Conservation (phyloP, 1,140 invertebrate genomes). For the Lepidurus apus region DNA sequence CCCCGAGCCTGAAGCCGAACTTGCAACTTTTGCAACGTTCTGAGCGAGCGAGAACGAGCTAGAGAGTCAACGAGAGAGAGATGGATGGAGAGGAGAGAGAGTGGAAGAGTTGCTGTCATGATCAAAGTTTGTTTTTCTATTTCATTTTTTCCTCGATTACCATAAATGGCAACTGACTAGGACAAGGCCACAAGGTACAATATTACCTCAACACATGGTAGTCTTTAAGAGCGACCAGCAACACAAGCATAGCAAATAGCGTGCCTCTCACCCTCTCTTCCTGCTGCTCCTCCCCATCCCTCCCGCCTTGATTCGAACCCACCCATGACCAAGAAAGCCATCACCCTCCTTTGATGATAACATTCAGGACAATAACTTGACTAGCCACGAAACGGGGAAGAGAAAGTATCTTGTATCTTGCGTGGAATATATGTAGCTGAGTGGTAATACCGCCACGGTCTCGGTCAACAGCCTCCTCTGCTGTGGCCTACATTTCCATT, state of each 20-base stretch:
- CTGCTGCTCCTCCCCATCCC: not conserved
- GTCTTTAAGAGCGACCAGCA: not conserved
- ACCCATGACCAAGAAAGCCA: not conserved
- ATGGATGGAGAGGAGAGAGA: too few relatives aligned
- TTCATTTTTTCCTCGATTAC: not conserved
- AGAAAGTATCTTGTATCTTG: not conserved
- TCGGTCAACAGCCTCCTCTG: constrained; percentile 4
- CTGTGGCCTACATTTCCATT: constrained; percentile 9
- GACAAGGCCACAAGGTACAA: not conserved
- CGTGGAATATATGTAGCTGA: not conserved
- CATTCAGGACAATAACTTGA: not conserved
- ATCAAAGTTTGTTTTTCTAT: not conserved
- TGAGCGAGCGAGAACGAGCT: too few relatives aligned
- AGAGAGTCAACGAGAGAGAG: too few relatives aligned
- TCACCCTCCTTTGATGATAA: not conserved
- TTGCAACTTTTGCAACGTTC: too few relatives aligned
- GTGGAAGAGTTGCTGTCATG: too few relatives aligned
- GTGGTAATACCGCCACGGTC: constrained; percentile 9
- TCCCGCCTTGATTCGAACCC: not conserved
- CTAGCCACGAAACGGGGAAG: not conserved
- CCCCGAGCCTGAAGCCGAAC: too few relatives aligned
- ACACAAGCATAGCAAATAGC: not conserved
- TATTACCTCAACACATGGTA: not conserved
- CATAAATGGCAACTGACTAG: not conserved
- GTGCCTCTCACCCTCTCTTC: too few relatives aligned